A percentile compares a stretch with the other conserved stretches of the same genome.
Conservation (phyloP, 2,797 vertebrate genomes). For the Clarias platycephalus region DNA sequence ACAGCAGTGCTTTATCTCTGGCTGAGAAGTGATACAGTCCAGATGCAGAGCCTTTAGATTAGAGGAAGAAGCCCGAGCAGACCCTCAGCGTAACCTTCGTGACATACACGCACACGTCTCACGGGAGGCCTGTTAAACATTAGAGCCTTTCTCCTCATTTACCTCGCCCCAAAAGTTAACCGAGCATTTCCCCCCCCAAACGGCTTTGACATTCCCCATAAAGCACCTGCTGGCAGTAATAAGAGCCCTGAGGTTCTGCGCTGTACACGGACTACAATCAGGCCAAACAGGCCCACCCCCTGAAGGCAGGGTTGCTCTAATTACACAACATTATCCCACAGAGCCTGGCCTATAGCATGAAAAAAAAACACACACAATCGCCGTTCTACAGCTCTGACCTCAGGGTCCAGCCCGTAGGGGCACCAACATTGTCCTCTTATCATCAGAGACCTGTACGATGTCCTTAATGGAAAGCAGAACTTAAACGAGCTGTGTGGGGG, state of each 20-base stretch:
- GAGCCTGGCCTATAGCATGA: constrained; percentile 24
- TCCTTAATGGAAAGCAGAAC: constrained; percentile 76
- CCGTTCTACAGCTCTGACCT: constrained; percentile 31
- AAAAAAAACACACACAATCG: constrained; percentile 15
- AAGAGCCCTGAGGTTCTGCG: constrained; percentile 60
- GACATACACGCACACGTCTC: constrained; percentile 3
- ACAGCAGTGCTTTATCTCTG: constrained; percentile 37
- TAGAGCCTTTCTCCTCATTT: constrained; percentile 30
- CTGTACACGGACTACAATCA: constrained; percentile 50
- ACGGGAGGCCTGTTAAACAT: constrained; percentile 32
- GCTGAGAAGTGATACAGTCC: constrained; percentile 41
- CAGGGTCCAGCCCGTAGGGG: constrained; percentile 32
- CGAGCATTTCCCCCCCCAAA: constrained; percentile 40
- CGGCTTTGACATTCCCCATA: constrained; percentile 63
- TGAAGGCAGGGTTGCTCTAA: constrained; percentile 48
- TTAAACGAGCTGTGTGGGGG: constrained; percentile 25
- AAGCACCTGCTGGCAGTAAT: constrained; percentile 74
- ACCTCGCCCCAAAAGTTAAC: constrained; percentile 55
- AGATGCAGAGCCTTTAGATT: constrained; percentile 28
- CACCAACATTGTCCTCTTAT: constrained; percentile 66
- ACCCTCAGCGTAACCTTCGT: constrained; percentile 13
- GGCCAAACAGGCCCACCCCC: constrained; percentile 41
- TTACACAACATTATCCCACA: constrained; percentile 50
- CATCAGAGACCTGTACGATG: constrained; percentile 63
- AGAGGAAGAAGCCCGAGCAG: constrained; percentile 8